phyloP scores from a whole-genome alignment of 2,113 vertebrate genomes.

The Porphyrio hochstetteri region DNA sequence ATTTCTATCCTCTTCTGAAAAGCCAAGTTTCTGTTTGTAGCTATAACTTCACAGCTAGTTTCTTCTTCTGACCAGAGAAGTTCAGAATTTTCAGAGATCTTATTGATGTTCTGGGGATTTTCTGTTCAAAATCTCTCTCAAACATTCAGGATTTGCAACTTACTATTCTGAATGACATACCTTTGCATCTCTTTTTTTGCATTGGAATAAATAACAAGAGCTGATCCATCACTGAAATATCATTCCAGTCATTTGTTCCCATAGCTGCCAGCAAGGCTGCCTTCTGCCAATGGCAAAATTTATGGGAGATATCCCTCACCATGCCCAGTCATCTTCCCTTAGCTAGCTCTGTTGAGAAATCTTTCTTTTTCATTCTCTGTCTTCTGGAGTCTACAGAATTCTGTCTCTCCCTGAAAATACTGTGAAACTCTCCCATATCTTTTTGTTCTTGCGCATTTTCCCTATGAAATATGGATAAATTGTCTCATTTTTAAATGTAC shows the following conservation, averaged over 20 bases:
- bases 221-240: background rate
- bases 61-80: background rate
- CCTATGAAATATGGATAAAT: background rate
- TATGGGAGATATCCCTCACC: background rate
- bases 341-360: background rate
- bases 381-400: background rate
- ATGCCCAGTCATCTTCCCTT: background rate
- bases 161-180: background rate
- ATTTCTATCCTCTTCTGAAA: background rate
- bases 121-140: constrained; percentile 14
- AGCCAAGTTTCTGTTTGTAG: background rate
- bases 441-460: background rate
- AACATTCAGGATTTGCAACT: background rate
- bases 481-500: background rate
- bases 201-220: background rate
- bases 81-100: background rate
- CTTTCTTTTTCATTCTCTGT: background rate
- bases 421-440: background rate
- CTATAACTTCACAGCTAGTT: background rate
- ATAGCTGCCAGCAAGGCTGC: background rate
- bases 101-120: background rate
- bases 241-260: background rate
- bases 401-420: background rate
- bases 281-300: background rate
- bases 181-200: background rate